Evolutionary conservation across 2,113 vertebrate genomes (phyloP).

Genomic region (Heloderma charlesbogerti): DNA sequence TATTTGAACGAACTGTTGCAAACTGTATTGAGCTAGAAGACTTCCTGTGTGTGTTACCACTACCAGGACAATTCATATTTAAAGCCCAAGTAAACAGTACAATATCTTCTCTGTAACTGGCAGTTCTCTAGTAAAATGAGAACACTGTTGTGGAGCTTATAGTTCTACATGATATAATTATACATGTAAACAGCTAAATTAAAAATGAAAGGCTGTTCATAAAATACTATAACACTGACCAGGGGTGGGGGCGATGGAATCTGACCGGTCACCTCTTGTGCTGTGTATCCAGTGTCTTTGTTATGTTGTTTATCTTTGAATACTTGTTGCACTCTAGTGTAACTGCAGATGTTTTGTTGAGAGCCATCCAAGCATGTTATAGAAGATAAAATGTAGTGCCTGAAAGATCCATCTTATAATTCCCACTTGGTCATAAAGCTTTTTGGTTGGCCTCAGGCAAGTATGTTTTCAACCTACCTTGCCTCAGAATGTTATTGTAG

Average conservation of each 20-base stretch:
- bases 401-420: not conserved
- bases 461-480: not conserved
- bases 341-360: not conserved
- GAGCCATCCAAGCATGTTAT: no score
- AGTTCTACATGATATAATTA: not conserved
- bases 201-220: slow-evolving; percentile 1
- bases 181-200: not conserved
- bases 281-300: not conserved
- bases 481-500: not conserved
- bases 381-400: not conserved
- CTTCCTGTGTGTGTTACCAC: rapidly evolving
- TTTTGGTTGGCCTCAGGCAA: not conserved
- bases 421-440: not conserved
- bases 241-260: not conserved
- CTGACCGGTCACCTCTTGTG: no score
- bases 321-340: slow-evolving; percentile 14
- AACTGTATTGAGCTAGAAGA: not conserved
- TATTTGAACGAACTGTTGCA: slow-evolving; percentile 7
- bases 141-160: not conserved
- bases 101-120: not conserved
- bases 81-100: not conserved
- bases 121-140: not conserved
- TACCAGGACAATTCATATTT: not conserved
- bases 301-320: not conserved
- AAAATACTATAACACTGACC: not conserved